Percentiles rank a stretch among this genome's conserved stretches.
Evolutionary conservation across 2,888 invertebrate species (phyloP).

Genomic region (Synergus laeviventris): DNA sequence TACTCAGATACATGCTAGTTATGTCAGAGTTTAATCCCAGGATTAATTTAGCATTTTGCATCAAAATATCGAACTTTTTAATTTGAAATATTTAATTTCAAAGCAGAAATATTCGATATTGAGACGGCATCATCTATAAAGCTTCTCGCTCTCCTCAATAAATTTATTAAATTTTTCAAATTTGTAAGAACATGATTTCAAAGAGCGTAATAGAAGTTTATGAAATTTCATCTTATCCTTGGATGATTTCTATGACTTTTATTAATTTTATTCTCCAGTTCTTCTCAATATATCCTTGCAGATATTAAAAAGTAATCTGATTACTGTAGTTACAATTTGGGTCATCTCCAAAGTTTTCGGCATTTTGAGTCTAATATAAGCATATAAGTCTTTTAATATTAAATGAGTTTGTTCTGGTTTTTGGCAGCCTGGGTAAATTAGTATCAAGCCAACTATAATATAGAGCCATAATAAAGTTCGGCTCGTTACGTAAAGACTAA

Average conservation of each 20-base stretch:
- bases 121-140: no score
- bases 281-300: neutral
- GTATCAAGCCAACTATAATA: slow-evolving; percentile 7
- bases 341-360: neutral
- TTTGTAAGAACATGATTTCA: neutral
- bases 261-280: neutral
- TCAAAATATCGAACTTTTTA: neutral
- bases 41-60: neutral
- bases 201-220: neutral
- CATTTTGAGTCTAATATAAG: neutral
- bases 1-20: neutral
- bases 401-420: neutral
- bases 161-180: no score
- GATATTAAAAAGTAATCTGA: neutral
- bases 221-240: neutral
- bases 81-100: neutral
- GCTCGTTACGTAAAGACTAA: slow-evolving; percentile 25
- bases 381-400: neutral
- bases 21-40: neutral
- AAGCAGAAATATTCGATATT: no score
- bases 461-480: slow-evolving; percentile 11
- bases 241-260: neutral
- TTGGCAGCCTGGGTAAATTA: neutral
- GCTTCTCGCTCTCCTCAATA: no score
- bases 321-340: neutral